Percentiles rank a stretch among this genome's conserved stretches.
Conservation (phyloP, 2,888 invertebrate genomes). For the Stratiomys singularior region DNA sequence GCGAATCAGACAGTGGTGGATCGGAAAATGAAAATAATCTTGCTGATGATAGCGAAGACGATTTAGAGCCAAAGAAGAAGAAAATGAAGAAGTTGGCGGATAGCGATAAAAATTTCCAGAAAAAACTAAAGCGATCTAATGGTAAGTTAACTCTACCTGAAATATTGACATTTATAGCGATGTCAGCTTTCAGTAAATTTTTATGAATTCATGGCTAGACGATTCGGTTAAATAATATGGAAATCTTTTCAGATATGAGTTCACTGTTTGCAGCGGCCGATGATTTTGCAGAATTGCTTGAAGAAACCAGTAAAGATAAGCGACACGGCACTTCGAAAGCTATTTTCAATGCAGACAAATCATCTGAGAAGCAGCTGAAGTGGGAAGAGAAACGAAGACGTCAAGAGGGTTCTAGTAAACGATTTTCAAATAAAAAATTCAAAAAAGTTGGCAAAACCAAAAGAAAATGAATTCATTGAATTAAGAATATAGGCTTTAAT, state of each 20-base stretch:
- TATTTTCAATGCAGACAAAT: conserved; percentile 79
- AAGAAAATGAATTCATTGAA: background rate
- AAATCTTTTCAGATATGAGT: conserved; percentile 66
- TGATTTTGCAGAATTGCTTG: conserved; percentile 87
- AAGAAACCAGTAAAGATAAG: conserved; percentile 80
- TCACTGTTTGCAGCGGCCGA: conserved; percentile 86
- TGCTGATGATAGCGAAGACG: conserved; percentile 57
- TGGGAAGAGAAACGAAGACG: conserved; percentile 79
- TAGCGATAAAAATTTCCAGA: conserved; percentile 59
- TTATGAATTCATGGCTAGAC: too few relatives aligned
- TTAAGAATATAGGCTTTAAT: too few relatives aligned
- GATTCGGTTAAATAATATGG: background rate
- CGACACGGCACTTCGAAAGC: conserved; percentile 75
- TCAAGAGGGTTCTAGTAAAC: background rate
- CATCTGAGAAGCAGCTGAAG: conserved; percentile 80
- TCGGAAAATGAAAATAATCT: conserved; percentile 56
- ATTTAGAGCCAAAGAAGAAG: conserved; percentile 53
- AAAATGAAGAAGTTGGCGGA: conserved; percentile 46
- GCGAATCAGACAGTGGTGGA: too few relatives aligned
- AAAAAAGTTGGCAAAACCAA: background rate
- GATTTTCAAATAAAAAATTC: conserved; percentile 10
- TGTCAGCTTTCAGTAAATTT: too few relatives aligned
- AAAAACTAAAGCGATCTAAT: conserved; percentile 61
- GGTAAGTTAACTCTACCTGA: conserved; percentile 56
- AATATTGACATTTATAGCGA: too few relatives aligned